phyloP scores from a whole-genome alignment of 2,797 vertebrate genomes.

The Lepilemur septentrionalis region DNA sequence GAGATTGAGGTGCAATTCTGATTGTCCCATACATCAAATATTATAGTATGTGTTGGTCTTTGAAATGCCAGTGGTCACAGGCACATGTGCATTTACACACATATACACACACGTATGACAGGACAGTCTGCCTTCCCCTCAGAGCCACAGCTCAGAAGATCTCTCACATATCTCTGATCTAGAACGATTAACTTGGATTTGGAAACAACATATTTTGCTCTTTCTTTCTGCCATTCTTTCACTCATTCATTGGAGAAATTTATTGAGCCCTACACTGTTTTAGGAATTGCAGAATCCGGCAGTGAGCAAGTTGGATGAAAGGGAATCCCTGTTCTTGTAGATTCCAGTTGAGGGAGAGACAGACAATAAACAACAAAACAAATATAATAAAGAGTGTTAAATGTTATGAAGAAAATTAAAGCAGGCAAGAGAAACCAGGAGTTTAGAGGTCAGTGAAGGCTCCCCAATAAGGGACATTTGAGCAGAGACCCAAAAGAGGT shows the following conservation, averaged over 20 bases:
- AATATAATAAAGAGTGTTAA: background rate
- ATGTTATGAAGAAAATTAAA: background rate
- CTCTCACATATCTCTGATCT: background rate
- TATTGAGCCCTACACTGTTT: background rate
- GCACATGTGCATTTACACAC: background rate
- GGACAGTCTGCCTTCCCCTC: background rate
- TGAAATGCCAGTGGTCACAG: background rate
- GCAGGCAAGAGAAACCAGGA: background rate
- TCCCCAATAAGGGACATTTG: background rate
- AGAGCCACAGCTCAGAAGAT: background rate
- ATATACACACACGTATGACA: background rate
- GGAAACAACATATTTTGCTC: background rate
- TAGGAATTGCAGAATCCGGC: background rate
- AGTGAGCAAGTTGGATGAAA: background rate
- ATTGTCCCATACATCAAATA: background rate
- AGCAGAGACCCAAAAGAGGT: background rate
- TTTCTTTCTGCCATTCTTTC: background rate
- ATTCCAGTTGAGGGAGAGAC: background rate
- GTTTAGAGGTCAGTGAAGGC: background rate
- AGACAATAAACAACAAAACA: background rate
- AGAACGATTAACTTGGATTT: background rate
- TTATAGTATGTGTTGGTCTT: background rate
- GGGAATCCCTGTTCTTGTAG: background rate
- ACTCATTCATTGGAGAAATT: background rate
- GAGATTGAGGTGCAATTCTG: background rate